Conservation (phyloP, 2,113 vertebrate species). For the Rhegmatorhina hoffmannsi region DNA sequence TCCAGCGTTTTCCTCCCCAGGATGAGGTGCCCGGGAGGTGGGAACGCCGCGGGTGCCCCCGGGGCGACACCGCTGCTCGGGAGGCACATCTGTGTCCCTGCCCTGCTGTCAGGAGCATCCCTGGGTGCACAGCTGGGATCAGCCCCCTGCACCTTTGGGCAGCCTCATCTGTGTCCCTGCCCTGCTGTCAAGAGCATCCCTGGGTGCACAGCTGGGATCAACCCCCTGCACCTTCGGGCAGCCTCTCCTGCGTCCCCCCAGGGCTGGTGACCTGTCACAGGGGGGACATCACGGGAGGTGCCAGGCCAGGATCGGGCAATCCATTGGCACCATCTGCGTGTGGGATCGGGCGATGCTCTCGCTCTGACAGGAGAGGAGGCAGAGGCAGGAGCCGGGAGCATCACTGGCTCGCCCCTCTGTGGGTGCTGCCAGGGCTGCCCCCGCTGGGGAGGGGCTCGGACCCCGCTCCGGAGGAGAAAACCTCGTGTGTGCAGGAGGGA, state of each 20-base stretch:
- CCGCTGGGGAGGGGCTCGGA: not conserved
- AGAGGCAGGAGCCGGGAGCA: not conserved
- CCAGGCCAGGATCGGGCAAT: not conserved
- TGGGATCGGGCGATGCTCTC: not conserved
- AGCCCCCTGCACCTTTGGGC: not conserved
- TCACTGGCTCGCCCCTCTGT: conserved; percentile 9
- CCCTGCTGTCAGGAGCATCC: not conserved
- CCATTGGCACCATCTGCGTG: not conserved
- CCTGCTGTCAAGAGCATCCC: not conserved
- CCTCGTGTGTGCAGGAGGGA: not conserved
- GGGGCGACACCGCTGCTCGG: not conserved
- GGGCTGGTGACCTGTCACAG: not conserved
- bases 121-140: fast-evolving
- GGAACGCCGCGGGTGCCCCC: fast-evolving
- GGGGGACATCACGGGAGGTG: not conserved
- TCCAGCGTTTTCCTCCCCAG: not conserved
- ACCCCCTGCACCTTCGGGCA: fast-evolving
- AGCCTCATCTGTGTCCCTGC: not conserved
- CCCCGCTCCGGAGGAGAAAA: not conserved
- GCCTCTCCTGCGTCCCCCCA: not conserved
- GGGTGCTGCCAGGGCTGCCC: not conserved
- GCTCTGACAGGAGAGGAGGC: not conserved
- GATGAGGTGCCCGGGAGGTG: not conserved
- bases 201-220: not conserved
- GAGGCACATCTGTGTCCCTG: not conserved